Conservation (phyloP, 2,888 invertebrate genomes). For the Drosophila fungiperda region DNA sequence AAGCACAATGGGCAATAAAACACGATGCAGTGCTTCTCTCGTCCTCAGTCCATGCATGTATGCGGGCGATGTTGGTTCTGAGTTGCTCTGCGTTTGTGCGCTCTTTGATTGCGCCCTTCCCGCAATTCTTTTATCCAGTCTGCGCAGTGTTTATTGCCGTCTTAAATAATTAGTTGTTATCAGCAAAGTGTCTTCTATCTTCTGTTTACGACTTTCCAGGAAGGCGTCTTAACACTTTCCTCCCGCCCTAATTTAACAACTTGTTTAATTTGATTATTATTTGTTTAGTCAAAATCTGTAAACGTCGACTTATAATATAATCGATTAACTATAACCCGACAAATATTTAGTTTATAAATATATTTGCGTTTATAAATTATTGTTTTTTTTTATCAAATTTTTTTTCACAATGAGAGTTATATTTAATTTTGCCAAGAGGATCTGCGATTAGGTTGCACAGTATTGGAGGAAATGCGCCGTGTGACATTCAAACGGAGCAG, state of each 20-base stretch:
- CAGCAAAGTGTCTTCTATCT: constrained; percentile 50
- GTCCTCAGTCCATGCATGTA: constrained; percentile 2
- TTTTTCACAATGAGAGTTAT: too few relatives aligned
- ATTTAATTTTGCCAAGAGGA: too few relatives aligned
- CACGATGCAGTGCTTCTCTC: constrained; percentile 26
- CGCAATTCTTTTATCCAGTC: constrained; percentile 27
- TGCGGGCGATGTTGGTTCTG: neutral
- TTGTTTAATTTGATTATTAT: constrained; percentile 21
- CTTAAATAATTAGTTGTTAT: constrained; percentile 65
- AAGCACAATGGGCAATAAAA: constrained; percentile 44
- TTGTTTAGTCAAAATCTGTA: too few relatives aligned
- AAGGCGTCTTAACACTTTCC: constrained; percentile 69
- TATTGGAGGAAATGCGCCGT: too few relatives aligned
- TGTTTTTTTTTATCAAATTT: too few relatives aligned
- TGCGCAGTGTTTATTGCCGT: constrained; percentile 52
- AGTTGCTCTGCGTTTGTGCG: constrained; percentile 12
- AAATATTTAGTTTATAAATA: too few relatives aligned
- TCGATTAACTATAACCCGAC: too few relatives aligned
- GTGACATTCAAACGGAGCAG: too few relatives aligned
- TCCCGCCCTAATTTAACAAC: constrained; percentile 59
- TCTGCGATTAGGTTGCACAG: too few relatives aligned
- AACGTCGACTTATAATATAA: too few relatives aligned
- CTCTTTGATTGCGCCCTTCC: constrained; percentile 29
- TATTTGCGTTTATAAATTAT: too few relatives aligned
- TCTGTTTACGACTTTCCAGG: constrained; percentile 54